Percentiles rank a stretch among this genome's conserved stretches.
phyloP scores from a whole-genome alignment of 2,113 vertebrate genomes.

The Actenoides hombroni region DNA sequence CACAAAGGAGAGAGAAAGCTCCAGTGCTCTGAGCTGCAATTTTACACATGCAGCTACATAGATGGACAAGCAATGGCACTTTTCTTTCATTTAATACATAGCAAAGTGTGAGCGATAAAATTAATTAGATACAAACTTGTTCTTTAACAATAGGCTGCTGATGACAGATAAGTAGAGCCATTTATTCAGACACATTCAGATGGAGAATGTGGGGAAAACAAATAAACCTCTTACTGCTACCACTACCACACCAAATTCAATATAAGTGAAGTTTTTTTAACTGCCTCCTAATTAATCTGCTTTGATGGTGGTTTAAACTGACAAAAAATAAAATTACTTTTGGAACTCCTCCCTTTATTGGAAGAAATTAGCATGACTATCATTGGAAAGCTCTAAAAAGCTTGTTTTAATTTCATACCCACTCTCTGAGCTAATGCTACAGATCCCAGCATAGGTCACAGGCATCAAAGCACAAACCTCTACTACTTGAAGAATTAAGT shows the following conservation, averaged over 20 bases:
- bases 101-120: not conserved
- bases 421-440: not conserved
- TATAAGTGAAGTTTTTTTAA: not conserved
- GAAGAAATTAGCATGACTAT: not conserved
- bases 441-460: not conserved
- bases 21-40: not conserved
- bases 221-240: not conserved
- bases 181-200: not conserved
- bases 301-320: not conserved
- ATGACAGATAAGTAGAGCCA: not conserved
- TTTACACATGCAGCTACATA: not conserved
- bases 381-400: not conserved
- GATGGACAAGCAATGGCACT: not conserved
- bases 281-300: not conserved
- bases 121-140: not conserved
- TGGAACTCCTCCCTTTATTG: not conserved
- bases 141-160: not conserved
- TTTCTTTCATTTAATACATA: not conserved
- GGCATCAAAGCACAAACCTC: not conserved
- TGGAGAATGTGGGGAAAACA: not conserved
- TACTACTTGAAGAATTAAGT: not conserved
- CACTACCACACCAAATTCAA: not conserved
- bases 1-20: not conserved
- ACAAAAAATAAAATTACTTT: not conserved
- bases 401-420: not conserved